These are phyloP conservation scores for Macrobrachium rosenbergii DNA, from an alignment of 1,140 invertebrate genomes.

Conservation along the genomic window DNA sequence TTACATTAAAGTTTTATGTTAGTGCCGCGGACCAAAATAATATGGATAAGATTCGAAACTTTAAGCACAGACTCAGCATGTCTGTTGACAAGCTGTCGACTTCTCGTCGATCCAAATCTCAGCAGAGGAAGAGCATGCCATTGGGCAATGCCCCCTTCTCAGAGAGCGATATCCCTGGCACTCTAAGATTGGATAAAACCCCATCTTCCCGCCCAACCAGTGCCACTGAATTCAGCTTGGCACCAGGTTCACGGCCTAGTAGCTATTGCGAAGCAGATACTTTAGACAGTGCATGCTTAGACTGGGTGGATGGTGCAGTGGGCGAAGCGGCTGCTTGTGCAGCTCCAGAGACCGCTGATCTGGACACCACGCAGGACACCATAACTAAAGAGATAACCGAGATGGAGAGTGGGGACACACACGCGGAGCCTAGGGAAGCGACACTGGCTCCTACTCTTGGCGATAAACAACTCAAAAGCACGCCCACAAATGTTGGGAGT, in stretches of 20 bases:
- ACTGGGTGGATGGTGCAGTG: slow-evolving; percentile 16
- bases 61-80: slow-evolving; percentile 63
- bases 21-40: background rate
- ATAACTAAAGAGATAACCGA: slow-evolving; percentile 29
- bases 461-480: slow-evolving; percentile 27
- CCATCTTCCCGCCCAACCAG: slow-evolving; percentile 19
- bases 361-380: background rate
- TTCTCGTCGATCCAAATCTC: slow-evolving; percentile 50
- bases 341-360: background rate
- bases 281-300: slow-evolving; percentile 29
- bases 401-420: background rate
- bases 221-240: background rate
- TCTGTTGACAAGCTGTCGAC: slow-evolving; percentile 65
- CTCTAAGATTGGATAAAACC: slow-evolving; percentile 29
- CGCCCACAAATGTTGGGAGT: slow-evolving; percentile 28
- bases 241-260: slow-evolving; percentile 26
- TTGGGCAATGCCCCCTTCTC: slow-evolving; percentile 28
- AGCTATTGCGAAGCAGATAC: slow-evolving; percentile 49
- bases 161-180: slow-evolving; percentile 24
- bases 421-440: background rate
- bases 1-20: background rate
- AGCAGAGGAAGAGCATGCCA: slow-evolving; percentile 46
- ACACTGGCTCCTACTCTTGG: background rate
- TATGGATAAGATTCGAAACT: slow-evolving; percentile 63
- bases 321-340: background rate